Evolutionary conservation across 2,113 vertebrate genomes (phyloP), one percentile per base, ranked within the genome.

Genomic region (Nothobranchius kuhntae): DNA sequence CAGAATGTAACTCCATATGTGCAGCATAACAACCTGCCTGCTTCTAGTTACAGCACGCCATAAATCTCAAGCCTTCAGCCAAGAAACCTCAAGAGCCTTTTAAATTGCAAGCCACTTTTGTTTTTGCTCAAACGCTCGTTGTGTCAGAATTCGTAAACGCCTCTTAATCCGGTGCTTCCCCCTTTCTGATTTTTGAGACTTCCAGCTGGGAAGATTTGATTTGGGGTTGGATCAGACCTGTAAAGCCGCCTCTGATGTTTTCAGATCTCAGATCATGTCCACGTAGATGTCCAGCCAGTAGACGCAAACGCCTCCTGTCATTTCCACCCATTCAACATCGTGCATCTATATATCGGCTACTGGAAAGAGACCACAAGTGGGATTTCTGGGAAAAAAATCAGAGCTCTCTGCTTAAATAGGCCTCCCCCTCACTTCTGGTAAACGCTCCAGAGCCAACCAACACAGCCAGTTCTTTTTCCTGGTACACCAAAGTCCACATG

Each of bases 361-460:
- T 71, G 65, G 63, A 53, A 61, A 2, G 53, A 60, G 40, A 9
- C 0, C 47, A 47, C 38, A 50, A 73, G 61, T 40, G 26, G 47
- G 55, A 75, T 79, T 84, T 90, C 68, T 83, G 73, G 75, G 68
- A 87, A 83, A 73, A 58, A 86, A 89, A 85, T 62, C 42, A 55
- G 74, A 82, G 77, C 72, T 64, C 0, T 26, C 12, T 70, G 51
- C 86, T 81, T 69, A 82, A 85, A 64, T 78, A 68, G 78, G 75
- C 64, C 84, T 82, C 77, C 77, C 82, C 69, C 73, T 77, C 60
- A 62, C 48, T 75, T 80, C 81, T 87, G 80, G 66, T 65, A 72
- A 85, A 57, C 30, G 53, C 35, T 62, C 42, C 44, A 48, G 45
- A 73, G 47, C 36, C 12, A 65, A 72, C 46, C 12, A 65, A 72